Evolutionary conservation across 2,113 vertebrate species (phyloP).

Genomic region (Noturus placidus): DNA sequence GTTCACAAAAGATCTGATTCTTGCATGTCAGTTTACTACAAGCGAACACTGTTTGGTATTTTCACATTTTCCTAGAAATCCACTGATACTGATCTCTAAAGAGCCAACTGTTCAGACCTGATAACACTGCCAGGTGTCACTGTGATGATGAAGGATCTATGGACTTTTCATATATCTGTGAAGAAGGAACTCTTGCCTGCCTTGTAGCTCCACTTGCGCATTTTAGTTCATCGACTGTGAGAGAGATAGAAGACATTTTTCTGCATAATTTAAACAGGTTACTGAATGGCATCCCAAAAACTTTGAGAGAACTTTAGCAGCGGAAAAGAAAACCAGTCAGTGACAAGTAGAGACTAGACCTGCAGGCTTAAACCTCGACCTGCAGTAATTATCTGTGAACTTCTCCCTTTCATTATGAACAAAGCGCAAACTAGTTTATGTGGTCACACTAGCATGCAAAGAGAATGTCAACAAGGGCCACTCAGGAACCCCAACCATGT

Average conservation of each 20-base stretch:
- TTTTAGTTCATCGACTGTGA: background rate
- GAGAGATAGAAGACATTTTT: background rate
- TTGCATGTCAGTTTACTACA: background rate
- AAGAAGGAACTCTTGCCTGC: background rate
- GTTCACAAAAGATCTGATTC: background rate
- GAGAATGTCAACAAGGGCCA: background rate
- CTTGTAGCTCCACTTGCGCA: background rate
- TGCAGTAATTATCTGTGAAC: background rate
- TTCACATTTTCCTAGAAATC: background rate
- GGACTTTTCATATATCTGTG: background rate
- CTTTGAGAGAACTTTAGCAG: background rate
- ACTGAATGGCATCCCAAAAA: background rate
- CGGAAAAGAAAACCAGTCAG: background rate
- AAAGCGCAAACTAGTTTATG: background rate
- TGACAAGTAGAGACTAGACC: background rate
- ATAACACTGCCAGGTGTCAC: background rate
- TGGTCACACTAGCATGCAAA: background rate
- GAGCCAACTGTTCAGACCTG: background rate
- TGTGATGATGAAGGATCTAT: background rate
- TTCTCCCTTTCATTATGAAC: background rate
- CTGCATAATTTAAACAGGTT: conserved; percentile 2
- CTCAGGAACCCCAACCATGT: background rate
- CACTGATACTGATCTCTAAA: background rate
- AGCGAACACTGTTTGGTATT: background rate
- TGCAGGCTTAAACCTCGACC: background rate